These are phyloP conservation scores for Ovibos moschatus DNA, from an alignment of 2,113 vertebrate genomes.

Conservation along the genomic window DNA sequence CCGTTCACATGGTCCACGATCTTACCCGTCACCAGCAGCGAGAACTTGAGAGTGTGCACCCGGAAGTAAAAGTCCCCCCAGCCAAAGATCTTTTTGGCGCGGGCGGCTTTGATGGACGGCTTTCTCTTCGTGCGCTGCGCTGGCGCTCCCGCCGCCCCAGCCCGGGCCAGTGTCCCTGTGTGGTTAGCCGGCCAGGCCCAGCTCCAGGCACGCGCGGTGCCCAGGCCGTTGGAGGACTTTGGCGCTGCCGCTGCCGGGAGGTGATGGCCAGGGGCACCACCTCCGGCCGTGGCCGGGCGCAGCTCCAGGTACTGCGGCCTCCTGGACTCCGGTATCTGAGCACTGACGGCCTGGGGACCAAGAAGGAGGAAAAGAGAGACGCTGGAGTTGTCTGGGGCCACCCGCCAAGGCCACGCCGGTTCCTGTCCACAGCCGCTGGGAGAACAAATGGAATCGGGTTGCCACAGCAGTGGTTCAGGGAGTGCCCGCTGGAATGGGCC, in stretches of 20 bases:
- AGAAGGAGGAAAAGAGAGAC: constrained; percentile 19
- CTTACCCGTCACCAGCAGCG: constrained; percentile 91
- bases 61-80: constrained; percentile 99
- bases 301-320: constrained; percentile 89
- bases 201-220: constrained; percentile 34
- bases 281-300: constrained; percentile 36
- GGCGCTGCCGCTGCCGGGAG: not conserved
- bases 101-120: constrained; percentile 84
- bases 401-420: not conserved
- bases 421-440: not conserved
- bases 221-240: not conserved
- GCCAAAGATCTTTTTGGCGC: constrained; percentile 96
- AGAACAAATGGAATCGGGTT: not conserved
- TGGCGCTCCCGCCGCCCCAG: constrained; percentile 82
- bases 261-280: constrained; percentile 79
- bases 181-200: constrained; percentile 65
- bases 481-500: not conserved
- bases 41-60: constrained; percentile 94
- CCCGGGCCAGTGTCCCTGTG: constrained; percentile 62
- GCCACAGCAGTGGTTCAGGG: not conserved
- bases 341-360: constrained; percentile 82
- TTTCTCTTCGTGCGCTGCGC: constrained; percentile 90
- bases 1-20: constrained; percentile 98
- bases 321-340: constrained; percentile 85
- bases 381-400: not conserved